Conservation (phyloP, 2,797 vertebrate genomes). For the Margarornis squamiger region DNA sequence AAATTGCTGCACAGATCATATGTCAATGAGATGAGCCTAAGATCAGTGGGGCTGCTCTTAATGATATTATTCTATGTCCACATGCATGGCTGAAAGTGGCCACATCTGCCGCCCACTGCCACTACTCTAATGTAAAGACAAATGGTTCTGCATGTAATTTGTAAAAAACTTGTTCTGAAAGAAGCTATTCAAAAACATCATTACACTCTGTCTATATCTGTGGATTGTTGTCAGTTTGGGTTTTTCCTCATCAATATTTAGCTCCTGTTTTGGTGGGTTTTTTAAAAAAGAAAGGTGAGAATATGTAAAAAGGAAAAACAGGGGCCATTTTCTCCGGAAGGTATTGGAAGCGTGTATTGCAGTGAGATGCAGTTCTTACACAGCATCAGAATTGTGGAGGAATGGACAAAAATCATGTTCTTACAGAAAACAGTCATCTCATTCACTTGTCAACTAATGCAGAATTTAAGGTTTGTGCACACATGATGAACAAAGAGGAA, state of each 20-base stretch:
- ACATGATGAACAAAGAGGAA: neutral
- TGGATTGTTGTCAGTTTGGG: neutral
- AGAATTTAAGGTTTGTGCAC: neutral
- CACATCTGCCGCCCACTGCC: neutral
- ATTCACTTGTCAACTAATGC: neutral
- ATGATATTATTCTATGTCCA: neutral
- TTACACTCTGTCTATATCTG: neutral
- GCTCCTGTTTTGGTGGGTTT: neutral
- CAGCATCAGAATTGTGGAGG: neutral
- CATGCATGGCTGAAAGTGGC: neutral
- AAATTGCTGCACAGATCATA: neutral
- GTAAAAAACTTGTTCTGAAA: neutral
- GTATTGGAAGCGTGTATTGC: neutral
- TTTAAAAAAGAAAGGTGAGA: neutral
- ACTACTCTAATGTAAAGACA: neutral
- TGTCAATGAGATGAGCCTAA: neutral
- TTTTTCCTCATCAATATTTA: neutral
- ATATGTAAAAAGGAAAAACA: neutral
- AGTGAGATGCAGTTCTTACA: fast-evolving
- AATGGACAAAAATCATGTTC: neutral
- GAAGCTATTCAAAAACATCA: neutral
- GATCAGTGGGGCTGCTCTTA: neutral
- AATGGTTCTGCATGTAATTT: neutral
- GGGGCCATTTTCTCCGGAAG: neutral
- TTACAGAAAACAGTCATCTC: neutral